Evolutionary conservation across 2,888 invertebrate genomes (phyloP), one percentile per base, ranked within the genome.

Genomic region (Diplolepis rosae): DNA sequence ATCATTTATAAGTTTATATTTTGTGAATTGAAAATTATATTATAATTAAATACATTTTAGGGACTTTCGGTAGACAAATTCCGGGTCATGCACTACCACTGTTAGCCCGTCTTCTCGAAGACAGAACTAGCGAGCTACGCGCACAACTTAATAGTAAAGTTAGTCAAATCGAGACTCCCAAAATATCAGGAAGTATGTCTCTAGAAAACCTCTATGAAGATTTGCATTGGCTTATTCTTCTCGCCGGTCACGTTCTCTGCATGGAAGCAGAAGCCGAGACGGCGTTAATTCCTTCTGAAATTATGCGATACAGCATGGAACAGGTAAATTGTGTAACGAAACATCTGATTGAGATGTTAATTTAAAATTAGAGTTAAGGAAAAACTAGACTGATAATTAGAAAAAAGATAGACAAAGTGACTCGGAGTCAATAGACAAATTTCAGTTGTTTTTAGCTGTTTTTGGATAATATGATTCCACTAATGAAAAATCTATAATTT

Each of bases 201-300:
- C 85, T 95, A 30, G 91, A 92, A 71, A 91, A 90, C 65, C 89
- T 97, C 35, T 96, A 95, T 84, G 97, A 98, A 90, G 97, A 97
- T 89, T 89, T 97, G 24, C 96, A 97, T 87, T 98, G 97, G 98
- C 91, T 95, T 30, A 89, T 97, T 28, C 92, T 98, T 82, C 93
- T 97, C 67, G 74, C 89, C 87, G 95, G 95, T 79, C 92, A 93
- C 84, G 90, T 93, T 2, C 86, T 94, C 56, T 92, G 93, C 66
- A 92, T 93, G 89, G 93, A 93, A 73, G 91, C 91, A 69, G 92
- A 92, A 50, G 93, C 93, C 0, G 94, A 94, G 86, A 91, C 91
- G 0, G 91, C 93, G 2, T 88, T 93, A 80, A 92, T 94, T 76
- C 94, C 94, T 0, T 84, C 90, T 0, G 92, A 93, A 85, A 90